Conservation (phyloP, 2,888 invertebrate genomes). For the Stenchaetothrips biformis region DNA sequence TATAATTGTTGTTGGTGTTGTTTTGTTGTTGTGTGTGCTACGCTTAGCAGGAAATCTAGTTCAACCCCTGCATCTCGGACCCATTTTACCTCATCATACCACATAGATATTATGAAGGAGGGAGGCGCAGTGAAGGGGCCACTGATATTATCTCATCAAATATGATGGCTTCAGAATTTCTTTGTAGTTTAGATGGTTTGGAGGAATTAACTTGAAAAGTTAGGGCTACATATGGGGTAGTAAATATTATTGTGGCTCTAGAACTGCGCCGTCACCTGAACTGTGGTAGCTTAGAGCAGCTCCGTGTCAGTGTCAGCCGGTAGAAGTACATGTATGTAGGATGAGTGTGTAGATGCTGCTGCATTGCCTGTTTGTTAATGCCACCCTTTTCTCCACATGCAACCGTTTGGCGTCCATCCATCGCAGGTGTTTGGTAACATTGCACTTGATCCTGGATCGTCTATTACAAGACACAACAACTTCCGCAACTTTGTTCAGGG, state of each 20-base stretch:
- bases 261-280: conserved; percentile 5
- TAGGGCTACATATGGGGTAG: no score
- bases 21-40: conserved; percentile 25
- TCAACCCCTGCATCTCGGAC: conserved; percentile 20
- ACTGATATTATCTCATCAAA: background rate
- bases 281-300: conserved; percentile 17
- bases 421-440: conserved; percentile 98
- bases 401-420: conserved; percentile 18
- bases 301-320: conserved; percentile 17
- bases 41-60: conserved; percentile 21
- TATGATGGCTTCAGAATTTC: no score
- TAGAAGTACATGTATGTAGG: conserved; percentile 12
- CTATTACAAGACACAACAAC: conserved; percentile 99
- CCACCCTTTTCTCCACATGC: conserved; percentile 24
- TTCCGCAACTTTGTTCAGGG: conserved; percentile 99
- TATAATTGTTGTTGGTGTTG: conserved; percentile 18
- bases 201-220: no score
- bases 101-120: conserved; percentile 18
- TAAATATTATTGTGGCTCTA: background rate
- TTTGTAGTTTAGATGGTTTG: no score
- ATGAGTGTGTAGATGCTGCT: conserved; percentile 23
- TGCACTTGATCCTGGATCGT: conserved; percentile 81
- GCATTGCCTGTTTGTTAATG: conserved; percentile 24
- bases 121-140: conserved; percentile 1
- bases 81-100: conserved; percentile 19